Percentiles rank a stretch among this genome's conserved stretches.
Evolutionary conservation across 2,797 vertebrate genomes (phyloP).

Genomic region (Enteromius anoplus): DNA sequence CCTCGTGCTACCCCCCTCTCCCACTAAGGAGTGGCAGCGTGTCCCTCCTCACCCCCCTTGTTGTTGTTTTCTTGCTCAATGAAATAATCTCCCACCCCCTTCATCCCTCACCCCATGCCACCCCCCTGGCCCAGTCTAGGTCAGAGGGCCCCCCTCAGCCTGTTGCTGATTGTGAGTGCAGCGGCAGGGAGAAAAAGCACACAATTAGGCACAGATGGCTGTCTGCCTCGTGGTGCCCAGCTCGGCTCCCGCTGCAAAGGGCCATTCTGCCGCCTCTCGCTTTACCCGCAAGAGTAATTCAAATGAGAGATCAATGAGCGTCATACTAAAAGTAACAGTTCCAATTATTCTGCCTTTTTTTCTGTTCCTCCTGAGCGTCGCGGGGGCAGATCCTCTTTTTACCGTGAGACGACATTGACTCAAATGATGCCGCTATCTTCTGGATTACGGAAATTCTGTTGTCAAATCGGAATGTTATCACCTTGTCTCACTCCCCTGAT

Average conservation of each 20-base stretch:
- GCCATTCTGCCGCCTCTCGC: conserved; percentile 46
- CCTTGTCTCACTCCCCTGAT: conserved; percentile 45
- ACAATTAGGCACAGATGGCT: conserved; percentile 86
- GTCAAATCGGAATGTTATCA: conserved; percentile 52
- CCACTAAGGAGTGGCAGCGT: conserved; percentile 52
- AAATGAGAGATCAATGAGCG: conserved; percentile 57
- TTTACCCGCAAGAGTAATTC: conserved; percentile 54
- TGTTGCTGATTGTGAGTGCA: conserved; percentile 84
- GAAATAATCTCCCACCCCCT: conserved; percentile 80
- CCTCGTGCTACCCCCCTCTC: conserved; percentile 46
- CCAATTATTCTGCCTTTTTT: conserved; percentile 52
- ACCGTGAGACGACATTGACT: conserved; percentile 12
- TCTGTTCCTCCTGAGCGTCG: neutral
- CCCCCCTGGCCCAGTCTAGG: conserved; percentile 79
- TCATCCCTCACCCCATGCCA: conserved; percentile 73
- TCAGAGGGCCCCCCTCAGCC: conserved; percentile 82
- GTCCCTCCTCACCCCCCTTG: conserved; percentile 66
- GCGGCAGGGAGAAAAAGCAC: conserved; percentile 75
- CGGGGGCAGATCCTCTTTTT: neutral
- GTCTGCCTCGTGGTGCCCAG: conserved; percentile 77
- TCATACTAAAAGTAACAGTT: conserved; percentile 52
- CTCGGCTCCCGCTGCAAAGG: conserved; percentile 48
- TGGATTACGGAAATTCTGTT: conserved; percentile 51
- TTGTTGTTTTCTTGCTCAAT: conserved; percentile 86
- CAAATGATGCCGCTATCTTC: conserved; percentile 27